These are phyloP conservation scores for Standfussiana lucernea DNA, from an alignment of 2,888 invertebrate genomes.

Conservation along the genomic window DNA sequence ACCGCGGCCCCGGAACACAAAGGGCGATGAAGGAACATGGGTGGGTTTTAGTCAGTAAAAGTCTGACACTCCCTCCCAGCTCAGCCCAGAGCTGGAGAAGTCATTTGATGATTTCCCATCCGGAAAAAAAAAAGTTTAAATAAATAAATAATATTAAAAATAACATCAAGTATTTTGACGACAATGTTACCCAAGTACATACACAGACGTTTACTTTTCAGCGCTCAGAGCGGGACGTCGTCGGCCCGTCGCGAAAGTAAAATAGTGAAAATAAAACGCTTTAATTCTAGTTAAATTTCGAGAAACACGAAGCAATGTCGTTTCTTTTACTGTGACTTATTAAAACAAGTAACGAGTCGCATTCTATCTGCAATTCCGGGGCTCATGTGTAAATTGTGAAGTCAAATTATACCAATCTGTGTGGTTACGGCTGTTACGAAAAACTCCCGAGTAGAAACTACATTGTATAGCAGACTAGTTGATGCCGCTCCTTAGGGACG, in stretches of 20 bases:
- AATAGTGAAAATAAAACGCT: constrained; percentile 26
- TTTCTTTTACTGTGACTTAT: constrained; percentile 19
- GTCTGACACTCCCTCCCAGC: no score
- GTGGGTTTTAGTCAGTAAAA: no score
- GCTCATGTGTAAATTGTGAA: constrained; percentile 5
- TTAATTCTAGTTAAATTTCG: constrained; percentile 30
- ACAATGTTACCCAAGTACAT: constrained; percentile 29
- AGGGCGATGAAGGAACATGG: no score
- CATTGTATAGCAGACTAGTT: not conserved
- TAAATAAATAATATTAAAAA: constrained; percentile 28
- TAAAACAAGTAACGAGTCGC: not conserved
- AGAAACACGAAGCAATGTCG: constrained; percentile 26
- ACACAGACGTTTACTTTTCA: constrained; percentile 33
- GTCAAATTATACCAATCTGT: constrained; percentile 1
- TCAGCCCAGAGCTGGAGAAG: no score
- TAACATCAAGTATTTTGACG: constrained; percentile 31
- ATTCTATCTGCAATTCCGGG: constrained; percentile 3
- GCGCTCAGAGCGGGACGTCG: constrained; percentile 13
- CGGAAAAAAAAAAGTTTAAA: no score
- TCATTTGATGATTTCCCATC: no score
- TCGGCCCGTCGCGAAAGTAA: constrained; percentile 18
- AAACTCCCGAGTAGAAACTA: not conserved
- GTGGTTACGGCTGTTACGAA: not conserved
- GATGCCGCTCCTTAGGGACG: not conserved
- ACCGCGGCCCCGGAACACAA: no score